Conservation (phyloP, 2,888 invertebrate genomes). For the Kryphioiulus occultus region DNA sequence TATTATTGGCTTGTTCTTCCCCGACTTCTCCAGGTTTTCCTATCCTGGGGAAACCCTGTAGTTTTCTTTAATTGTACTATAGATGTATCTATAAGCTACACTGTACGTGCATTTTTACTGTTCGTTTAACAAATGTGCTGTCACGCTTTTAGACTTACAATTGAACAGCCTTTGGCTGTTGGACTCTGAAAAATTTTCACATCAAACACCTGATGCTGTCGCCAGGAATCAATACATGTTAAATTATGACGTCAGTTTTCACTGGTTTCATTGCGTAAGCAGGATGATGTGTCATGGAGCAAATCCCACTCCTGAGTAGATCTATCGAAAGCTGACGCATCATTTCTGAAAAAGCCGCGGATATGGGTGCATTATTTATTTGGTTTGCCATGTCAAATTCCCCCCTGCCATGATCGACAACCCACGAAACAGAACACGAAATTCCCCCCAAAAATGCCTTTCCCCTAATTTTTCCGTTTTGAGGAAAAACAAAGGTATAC, state of each 20-base stretch:
- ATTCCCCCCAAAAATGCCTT: not conserved
- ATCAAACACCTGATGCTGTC: not conserved
- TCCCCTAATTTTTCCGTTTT: not conserved
- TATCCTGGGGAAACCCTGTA: no score
- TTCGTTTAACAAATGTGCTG: no score
- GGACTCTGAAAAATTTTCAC: not conserved
- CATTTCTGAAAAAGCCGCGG: not conserved
- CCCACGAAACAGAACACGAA: not conserved
- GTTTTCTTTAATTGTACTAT: no score
- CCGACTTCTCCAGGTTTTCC: no score
- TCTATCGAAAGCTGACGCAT: not conserved
- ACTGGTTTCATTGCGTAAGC: not conserved
- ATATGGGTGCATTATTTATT: slow-evolving; percentile 30
- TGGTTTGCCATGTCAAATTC: not conserved
- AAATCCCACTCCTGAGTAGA: not conserved
- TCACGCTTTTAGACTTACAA: no score
- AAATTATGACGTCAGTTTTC: not conserved
- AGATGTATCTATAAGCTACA: no score
- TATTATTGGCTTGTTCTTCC: no score
- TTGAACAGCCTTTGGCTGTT: not conserved
- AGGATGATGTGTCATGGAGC: not conserved
- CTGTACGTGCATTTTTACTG: no score
- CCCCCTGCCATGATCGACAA: not conserved
- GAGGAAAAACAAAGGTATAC: not conserved
- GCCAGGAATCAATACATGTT: not conserved